phyloP scores from a whole-genome alignment of 53 echinoderm and acorn worm species.

The Holothuria leucospilota region DNA sequence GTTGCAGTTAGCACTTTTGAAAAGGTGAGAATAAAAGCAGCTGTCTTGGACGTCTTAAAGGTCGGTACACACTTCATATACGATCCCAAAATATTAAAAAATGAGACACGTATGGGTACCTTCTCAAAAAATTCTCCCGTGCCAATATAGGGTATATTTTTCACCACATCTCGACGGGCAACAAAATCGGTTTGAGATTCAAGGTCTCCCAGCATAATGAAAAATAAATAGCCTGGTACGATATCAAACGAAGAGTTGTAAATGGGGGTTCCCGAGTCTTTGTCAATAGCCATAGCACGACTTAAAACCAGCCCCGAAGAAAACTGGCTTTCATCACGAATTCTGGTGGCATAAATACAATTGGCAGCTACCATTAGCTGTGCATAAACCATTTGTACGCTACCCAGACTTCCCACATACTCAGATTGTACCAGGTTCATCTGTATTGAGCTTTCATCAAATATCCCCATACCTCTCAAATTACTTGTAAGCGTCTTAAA shows the following conservation, averaged over 20 bases:
- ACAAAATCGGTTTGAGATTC: neutral
- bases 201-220: neutral
- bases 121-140: neutral
- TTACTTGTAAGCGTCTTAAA: neutral
- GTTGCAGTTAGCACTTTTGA: neutral
- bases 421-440: slow-evolving; percentile 5
- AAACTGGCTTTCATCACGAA: neutral
- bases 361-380: neutral
- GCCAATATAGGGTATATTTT: neutral
- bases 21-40: neutral
- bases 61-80: neutral
- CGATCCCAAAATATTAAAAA: neutral
- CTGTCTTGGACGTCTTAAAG: neutral
- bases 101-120: neutral
- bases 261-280: neutral
- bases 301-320: neutral
- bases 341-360: neutral
- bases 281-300: neutral
- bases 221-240: neutral
- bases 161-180: neutral
- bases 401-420: neutral
- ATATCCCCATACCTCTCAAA: neutral
- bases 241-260: neutral
- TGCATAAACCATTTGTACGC: neutral
- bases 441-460: neutral